These are phyloP conservation scores for Bothrops jararaca DNA, from an alignment of 2,113 vertebrate species.

Conservation along the genomic window DNA sequence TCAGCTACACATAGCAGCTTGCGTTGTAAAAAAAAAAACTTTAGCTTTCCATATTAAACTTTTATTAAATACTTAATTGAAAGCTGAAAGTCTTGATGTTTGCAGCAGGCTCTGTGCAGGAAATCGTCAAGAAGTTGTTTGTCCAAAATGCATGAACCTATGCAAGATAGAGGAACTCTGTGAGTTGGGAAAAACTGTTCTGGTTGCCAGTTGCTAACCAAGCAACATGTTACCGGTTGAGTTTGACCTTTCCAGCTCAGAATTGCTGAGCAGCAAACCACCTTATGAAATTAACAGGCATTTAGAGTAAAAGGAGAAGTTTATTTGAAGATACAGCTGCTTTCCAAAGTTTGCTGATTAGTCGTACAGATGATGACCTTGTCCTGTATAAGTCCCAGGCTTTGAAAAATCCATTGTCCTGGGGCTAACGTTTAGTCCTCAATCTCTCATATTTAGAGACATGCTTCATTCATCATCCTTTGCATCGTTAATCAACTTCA, in stretches of 20 bases:
- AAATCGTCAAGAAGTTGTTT: neutral
- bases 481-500: neutral
- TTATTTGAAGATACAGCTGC: neutral
- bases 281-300: neutral
- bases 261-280: neutral
- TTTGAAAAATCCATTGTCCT: neutral
- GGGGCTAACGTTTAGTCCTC: neutral
- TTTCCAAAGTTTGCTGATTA: neutral
- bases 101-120: neutral
- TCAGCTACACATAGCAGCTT: neutral
- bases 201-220: neutral
- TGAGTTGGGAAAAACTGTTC: neutral
- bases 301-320: neutral
- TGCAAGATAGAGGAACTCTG: neutral
- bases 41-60: neutral
- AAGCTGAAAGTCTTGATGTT: neutral
- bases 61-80: neutral
- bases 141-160: neutral
- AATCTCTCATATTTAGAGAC: neutral
- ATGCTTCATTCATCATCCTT: neutral
- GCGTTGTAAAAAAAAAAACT: neutral
- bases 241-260: neutral
- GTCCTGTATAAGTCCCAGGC: neutral
- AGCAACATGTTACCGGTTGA: neutral
- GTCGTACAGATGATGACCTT: neutral